Evolutionary conservation across 1,140 invertebrate genomes (phyloP).

Genomic region (Wiebesia pumilae): DNA sequence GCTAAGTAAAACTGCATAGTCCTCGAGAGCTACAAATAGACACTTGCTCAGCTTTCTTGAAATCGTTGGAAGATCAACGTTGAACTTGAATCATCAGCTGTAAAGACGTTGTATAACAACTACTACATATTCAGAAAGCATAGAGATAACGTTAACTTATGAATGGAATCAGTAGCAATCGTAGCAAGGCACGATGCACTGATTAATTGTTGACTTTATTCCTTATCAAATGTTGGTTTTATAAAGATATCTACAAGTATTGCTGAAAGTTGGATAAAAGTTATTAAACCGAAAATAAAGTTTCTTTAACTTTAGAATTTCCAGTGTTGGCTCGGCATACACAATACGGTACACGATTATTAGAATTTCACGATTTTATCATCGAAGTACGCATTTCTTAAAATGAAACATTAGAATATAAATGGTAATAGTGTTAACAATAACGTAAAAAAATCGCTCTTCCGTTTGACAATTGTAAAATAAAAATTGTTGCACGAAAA

Average conservation of each 20-base stretch:
- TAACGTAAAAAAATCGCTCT: too few relatives aligned
- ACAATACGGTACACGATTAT: too few relatives aligned
- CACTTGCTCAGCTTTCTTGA: slow-evolving; percentile 4
- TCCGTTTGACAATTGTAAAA: too few relatives aligned
- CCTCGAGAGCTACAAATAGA: background rate
- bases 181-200: background rate
- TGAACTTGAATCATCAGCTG: slow-evolving; percentile 31
- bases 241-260: background rate
- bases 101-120: slow-evolving; percentile 2
- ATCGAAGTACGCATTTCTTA: too few relatives aligned
- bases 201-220: slow-evolving; percentile 15
- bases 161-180: slow-evolving; percentile 39
- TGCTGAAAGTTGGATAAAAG: background rate
- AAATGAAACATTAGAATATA: too few relatives aligned
- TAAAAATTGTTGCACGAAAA: background rate
- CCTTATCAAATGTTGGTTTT: slow-evolving; percentile 28
- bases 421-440: too few relatives aligned
- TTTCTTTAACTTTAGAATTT: background rate
- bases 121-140: background rate
- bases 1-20: background rate
- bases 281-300: background rate
- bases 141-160: slow-evolving; percentile 18
- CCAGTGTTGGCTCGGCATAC: too few relatives aligned
- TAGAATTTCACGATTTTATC: background rate
- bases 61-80: slow-evolving; percentile 16